Evolutionary conservation across 1,140 invertebrate genomes (phyloP).

Genomic region (Pogonus chalceus): DNA sequence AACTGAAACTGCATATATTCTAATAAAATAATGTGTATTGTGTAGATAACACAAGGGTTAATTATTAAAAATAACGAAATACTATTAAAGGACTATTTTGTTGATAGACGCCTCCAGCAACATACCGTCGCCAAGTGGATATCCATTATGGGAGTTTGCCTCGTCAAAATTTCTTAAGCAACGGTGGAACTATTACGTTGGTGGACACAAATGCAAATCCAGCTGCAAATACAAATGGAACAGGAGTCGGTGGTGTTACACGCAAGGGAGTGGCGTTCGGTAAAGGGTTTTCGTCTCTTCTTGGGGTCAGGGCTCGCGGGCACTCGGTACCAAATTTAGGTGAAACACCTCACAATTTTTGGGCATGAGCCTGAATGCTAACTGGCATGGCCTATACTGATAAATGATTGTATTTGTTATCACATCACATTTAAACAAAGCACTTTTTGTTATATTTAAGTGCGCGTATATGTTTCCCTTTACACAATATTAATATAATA

Average conservation of each 20-base stretch:
- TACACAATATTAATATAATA: too few species aligned
- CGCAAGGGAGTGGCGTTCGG: slow-evolving; percentile 58
- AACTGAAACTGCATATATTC: too few species aligned
- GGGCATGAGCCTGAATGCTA: neutral
- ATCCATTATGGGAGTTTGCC: slow-evolving; percentile 72
- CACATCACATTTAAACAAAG: too few species aligned
- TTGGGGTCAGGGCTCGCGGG: slow-evolving; percentile 61
- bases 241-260: too few species aligned
- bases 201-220: slow-evolving; percentile 37
- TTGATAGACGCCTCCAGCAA: slow-evolving; percentile 58
- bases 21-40: too few species aligned
- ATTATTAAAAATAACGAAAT: too few species aligned
- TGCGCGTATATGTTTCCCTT: too few species aligned
- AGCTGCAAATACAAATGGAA: slow-evolving; percentile 19
- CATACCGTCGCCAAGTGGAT: slow-evolving; percentile 55
- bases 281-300: slow-evolving; percentile 51
- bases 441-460: too few species aligned
- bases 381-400: neutral
- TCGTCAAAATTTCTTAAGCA: slow-evolving; percentile 45
- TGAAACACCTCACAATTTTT: slow-evolving; percentile 32
- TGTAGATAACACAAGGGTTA: too few species aligned
- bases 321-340: slow-evolving; percentile 87
- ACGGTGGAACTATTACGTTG: slow-evolving; percentile 22
- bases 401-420: too few species aligned
- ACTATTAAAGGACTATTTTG: too few species aligned